Conservation (phyloP, 2,113 vertebrate genomes). For the Hirundichthys speculiger region DNA sequence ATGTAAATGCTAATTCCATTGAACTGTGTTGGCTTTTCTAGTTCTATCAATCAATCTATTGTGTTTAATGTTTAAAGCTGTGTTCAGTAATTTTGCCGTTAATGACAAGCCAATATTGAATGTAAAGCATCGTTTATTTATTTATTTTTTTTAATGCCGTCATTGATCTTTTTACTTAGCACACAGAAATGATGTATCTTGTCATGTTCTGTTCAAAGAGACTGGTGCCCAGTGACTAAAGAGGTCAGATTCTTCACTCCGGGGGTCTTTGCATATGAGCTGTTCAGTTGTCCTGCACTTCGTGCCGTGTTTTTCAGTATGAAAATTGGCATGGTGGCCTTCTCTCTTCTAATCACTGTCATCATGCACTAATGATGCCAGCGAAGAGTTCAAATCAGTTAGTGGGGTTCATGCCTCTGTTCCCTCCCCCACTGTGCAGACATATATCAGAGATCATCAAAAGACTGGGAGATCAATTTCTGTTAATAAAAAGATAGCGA, state of each 20-base stretch:
- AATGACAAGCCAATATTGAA: no score
- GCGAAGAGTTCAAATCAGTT: conserved; percentile 63
- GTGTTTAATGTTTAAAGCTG: no score
- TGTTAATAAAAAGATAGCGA: conserved; percentile 53
- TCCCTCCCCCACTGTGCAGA: conserved; percentile 43
- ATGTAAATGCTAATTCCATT: no score
- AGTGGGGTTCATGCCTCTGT: conserved; percentile 35
- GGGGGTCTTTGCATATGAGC: conserved; percentile 8
- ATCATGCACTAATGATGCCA: conserved; percentile 62
- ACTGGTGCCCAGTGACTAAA: no score
- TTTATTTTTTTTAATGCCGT: no score
- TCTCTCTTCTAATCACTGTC: conserved; percentile 57
- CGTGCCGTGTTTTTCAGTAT: conserved; percentile 31
- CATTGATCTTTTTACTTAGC: no score
- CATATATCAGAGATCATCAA: conserved; percentile 58
- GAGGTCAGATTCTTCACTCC: conserved; percentile 13
- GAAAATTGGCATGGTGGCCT: conserved; percentile 43
- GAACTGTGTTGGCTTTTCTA: no score
- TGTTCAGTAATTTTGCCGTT: no score
- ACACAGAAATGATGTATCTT: no score
- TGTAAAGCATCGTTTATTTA: no score
- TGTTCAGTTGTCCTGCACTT: conserved; percentile 15
- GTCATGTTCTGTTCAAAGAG: no score
- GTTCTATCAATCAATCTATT: no score
- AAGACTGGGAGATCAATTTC: conserved; percentile 56